Percentiles rank a stretch among this genome's conserved stretches.
Conservation (phyloP, 2,113 vertebrate species). For the Formicarius rufipectus region DNA sequence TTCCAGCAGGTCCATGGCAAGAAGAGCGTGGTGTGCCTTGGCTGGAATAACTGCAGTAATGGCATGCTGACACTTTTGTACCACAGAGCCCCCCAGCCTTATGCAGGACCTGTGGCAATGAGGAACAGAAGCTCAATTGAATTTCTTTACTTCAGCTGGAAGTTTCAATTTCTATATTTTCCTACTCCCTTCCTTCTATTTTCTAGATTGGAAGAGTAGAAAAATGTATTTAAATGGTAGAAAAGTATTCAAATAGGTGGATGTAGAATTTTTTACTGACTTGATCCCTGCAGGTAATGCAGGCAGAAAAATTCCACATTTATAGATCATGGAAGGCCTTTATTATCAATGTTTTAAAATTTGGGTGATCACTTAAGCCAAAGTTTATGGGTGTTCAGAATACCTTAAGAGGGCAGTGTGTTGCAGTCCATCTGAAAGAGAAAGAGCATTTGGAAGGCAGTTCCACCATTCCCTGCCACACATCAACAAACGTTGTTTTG, state of each 20-base stretch:
- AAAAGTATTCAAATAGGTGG: neutral
- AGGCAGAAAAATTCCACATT: neutral
- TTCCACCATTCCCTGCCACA: neutral
- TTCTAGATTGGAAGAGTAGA: neutral
- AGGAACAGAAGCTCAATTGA: neutral
- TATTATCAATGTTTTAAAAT: neutral
- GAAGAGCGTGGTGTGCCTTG: neutral
- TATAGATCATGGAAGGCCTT: neutral
- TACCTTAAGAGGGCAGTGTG: neutral
- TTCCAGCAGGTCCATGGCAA: neutral
- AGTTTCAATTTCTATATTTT: neutral
- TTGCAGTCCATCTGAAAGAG: neutral
- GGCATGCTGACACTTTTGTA: neutral
- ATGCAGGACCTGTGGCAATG: neutral
- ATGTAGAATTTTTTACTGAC: neutral
- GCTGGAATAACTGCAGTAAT: neutral
- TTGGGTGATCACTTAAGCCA: neutral
- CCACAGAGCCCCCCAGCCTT: neutral
- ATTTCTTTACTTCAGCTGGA: neutral
- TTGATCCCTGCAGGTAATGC: neutral
- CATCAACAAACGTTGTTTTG: neutral
- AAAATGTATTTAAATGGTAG: neutral
- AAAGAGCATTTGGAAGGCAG: neutral
- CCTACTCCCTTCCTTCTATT: neutral
- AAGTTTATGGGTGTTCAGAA: neutral